These are phyloP conservation scores for Apodemus speciosus DNA, from an alignment of 2,113 vertebrate genomes.

Conservation along the genomic window DNA sequence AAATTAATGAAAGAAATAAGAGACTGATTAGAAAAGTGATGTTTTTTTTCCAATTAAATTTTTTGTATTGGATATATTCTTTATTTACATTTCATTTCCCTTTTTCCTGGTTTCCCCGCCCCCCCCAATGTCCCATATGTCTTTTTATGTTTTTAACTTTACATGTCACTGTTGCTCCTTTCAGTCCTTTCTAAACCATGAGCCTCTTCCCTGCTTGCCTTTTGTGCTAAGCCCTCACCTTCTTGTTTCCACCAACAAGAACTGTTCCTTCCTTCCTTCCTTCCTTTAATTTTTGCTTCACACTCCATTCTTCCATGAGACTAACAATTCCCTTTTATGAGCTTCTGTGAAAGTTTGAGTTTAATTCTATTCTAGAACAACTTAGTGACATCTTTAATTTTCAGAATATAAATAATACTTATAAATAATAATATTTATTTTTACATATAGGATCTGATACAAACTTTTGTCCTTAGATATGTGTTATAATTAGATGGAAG, in stretches of 20 bases:
- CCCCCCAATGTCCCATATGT: too few species aligned
- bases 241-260: not conserved
- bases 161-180: not conserved
- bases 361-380: not conserved
- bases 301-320: not conserved
- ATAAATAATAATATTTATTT: not conserved
- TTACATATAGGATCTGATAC: not conserved
- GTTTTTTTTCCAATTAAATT: too few species aligned
- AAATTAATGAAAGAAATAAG: not conserved
- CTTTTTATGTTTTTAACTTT: not conserved
- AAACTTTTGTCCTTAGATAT: not conserved
- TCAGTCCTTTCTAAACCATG: not conserved
- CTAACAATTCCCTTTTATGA: not conserved
- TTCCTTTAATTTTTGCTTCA: not conserved
- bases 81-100: too few species aligned
- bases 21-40: constrained; percentile 2
- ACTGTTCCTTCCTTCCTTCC: not conserved
- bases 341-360: not conserved
- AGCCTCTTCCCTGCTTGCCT: not conserved
- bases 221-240: not conserved
- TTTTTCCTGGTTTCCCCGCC: too few species aligned
- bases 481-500: not conserved
- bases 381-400: not conserved
- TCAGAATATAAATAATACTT: not conserved
- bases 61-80: too few species aligned